phyloP scores from a whole-genome alignment of 2,113 vertebrate genomes.

The Terrapene triunguis region DNA sequence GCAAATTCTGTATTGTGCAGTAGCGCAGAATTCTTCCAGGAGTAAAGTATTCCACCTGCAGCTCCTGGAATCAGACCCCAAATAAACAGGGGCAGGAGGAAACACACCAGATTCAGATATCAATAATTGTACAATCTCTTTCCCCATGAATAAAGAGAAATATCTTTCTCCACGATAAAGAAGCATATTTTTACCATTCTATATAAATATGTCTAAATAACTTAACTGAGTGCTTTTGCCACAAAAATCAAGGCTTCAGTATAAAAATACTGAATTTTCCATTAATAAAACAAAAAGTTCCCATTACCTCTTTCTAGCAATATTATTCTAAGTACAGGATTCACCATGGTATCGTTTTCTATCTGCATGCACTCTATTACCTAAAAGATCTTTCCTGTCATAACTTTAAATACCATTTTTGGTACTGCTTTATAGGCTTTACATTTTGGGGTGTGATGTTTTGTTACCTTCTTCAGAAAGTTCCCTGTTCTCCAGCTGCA shows the following conservation, averaged over 20 bases:
- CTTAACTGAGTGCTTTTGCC: neutral
- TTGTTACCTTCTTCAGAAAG: neutral
- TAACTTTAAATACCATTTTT: neutral
- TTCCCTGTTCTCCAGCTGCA: neutral
- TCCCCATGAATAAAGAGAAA: neutral
- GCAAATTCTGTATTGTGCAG: neutral
- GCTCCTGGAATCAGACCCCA: neutral
- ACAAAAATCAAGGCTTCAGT: neutral
- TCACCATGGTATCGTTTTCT: fast-evolving
- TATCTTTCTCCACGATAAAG: neutral
- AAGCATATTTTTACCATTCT: neutral
- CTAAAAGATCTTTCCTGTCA: neutral
- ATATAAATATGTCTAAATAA: neutral
- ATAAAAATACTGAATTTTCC: neutral
- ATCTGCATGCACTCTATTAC: neutral
- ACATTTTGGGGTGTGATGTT: neutral
- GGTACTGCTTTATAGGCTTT: neutral
- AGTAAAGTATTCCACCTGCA: neutral
- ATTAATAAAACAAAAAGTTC: neutral
- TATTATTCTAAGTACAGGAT: neutral
- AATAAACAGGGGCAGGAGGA: neutral
- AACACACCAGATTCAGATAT: neutral
- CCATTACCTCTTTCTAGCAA: neutral
- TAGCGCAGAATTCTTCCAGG: neutral
- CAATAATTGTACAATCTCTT: neutral